Conservation (phyloP, 2,797 vertebrate species). For the Buceros bicornis region DNA sequence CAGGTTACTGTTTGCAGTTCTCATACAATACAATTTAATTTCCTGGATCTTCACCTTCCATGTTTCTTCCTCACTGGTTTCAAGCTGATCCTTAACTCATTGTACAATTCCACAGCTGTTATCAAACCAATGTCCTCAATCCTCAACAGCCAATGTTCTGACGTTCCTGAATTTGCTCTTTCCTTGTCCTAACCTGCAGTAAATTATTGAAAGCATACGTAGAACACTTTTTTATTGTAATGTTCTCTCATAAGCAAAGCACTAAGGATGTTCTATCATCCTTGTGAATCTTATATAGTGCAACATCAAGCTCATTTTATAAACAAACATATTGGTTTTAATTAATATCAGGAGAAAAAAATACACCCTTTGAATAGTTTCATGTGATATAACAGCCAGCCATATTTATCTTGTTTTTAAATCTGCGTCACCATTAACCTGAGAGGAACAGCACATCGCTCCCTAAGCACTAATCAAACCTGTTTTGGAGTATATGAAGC, state of each 20-base stretch:
- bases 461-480: background rate
- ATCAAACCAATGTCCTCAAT: background rate
- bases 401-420: background rate
- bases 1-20: background rate
- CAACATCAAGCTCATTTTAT: background rate
- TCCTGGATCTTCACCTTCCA: background rate
- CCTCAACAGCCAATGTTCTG: background rate
- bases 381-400: background rate
- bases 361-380: background rate
- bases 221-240: background rate
- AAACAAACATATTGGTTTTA: background rate
- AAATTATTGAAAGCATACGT: background rate
- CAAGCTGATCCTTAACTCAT: background rate
- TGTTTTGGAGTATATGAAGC: background rate
- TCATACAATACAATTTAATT: background rate
- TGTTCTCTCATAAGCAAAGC: background rate
- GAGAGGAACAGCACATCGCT: background rate
- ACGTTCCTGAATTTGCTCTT: background rate
- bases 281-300: background rate
- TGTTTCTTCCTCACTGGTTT: background rate
- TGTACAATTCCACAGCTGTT: background rate
- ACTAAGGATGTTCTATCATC: background rate
- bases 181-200: background rate
- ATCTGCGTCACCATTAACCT: background rate
- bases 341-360: background rate